These are phyloP conservation scores for Chaenocephalus aceratus DNA, from an alignment of 2,113 vertebrate genomes.

Conservation along the genomic window DNA sequence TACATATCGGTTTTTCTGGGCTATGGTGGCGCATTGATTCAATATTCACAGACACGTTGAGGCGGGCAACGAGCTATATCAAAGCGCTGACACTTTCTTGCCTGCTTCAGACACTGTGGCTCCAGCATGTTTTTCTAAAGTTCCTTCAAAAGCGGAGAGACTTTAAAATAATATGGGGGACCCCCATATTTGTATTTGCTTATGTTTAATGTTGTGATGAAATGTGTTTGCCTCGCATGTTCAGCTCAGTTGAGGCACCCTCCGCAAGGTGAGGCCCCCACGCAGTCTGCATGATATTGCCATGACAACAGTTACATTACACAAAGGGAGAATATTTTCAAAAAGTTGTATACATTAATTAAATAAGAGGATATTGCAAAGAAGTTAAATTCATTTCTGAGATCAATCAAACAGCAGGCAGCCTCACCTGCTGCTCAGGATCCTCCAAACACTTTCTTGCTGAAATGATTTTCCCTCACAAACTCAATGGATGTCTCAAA, in stretches of 20 bases:
- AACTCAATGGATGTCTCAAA: slow-evolving; percentile 4
- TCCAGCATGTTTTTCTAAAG: slow-evolving; percentile 19
- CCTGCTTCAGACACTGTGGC: slow-evolving; percentile 35
- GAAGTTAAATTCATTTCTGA: background rate
- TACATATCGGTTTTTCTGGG: slow-evolving; percentile 71
- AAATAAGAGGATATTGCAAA: background rate
- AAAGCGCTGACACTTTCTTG: slow-evolving; percentile 59
- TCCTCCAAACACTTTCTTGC: background rate
- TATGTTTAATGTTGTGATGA: slow-evolving; percentile 1
- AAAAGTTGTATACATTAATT: background rate
- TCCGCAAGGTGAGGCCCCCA: too few species aligned
- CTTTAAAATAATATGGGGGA: slow-evolving; percentile 24
- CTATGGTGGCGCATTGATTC: slow-evolving; percentile 70
- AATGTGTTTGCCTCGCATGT: background rate
- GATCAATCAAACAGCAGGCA: background rate
- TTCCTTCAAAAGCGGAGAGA: slow-evolving; percentile 14
- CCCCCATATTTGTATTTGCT: background rate
- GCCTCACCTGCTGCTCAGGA: background rate
- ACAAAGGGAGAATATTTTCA: background rate
- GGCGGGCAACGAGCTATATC: slow-evolving; percentile 52
- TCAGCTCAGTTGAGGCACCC: too few species aligned
- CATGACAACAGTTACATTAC: background rate
- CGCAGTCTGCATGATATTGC: too few species aligned
- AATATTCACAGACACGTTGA: slow-evolving; percentile 70
- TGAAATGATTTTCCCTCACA: slow-evolving; percentile 12